Conservation (phyloP, 2,888 invertebrate genomes). For the Caenorhabditis imperialis region DNA sequence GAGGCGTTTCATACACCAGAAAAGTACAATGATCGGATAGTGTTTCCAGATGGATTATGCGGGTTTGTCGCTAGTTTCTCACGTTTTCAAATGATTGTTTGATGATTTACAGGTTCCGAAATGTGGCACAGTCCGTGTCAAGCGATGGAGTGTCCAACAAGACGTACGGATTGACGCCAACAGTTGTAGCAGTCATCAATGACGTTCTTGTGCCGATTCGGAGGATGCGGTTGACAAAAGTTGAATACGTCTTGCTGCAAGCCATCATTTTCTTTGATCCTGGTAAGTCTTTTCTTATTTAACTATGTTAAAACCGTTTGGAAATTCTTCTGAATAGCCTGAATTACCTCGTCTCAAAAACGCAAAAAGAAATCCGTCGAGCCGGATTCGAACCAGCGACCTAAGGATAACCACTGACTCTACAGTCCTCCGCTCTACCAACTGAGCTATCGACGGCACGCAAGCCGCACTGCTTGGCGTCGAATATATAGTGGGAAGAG, state of each 20-base stretch:
- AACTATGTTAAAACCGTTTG: too few relatives aligned
- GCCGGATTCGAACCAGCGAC: conserved; percentile 71
- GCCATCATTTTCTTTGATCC: conserved; percentile 77
- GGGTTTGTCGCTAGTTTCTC: conserved; percentile 50
- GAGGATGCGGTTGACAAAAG: conserved; percentile 73
- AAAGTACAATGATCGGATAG: conserved; percentile 74
- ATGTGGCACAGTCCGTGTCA: conserved; percentile 61
- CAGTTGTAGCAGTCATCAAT: conserved; percentile 77
- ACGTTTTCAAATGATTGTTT: background rate
- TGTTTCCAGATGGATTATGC: conserved; percentile 76
- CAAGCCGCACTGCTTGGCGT: background rate
- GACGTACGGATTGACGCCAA: conserved; percentile 73
- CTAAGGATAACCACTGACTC: conserved; percentile 65
- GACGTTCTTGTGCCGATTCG: conserved; percentile 76
- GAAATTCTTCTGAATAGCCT: too few relatives aligned
- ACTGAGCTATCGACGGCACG: conserved; percentile 66
- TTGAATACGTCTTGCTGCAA: conserved; percentile 76
- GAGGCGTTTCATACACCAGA: conserved; percentile 77
- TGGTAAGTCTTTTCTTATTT: conserved; percentile 66
- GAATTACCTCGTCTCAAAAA: too few relatives aligned
- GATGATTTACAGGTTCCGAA: conserved; percentile 70
- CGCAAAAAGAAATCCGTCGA: conserved; percentile 57
- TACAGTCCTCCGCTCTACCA: conserved; percentile 70
- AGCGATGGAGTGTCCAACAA: conserved; percentile 50
- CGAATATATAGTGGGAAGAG: background rate